Conservation (phyloP, 2,888 invertebrate genomes). For the Poecilus cupreus region DNA sequence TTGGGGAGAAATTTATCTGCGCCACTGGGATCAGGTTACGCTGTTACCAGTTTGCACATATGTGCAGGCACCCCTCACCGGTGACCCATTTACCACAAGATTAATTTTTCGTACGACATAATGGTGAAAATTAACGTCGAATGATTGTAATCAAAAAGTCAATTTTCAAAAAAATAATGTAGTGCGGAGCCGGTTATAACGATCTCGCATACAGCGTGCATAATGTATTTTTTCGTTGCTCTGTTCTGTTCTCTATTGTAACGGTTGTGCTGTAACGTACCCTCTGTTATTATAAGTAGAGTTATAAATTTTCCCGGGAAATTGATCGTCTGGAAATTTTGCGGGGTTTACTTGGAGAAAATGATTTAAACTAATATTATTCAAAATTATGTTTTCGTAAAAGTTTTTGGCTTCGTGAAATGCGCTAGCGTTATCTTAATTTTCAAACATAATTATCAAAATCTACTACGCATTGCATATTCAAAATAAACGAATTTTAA, state of each 20-base stretch:
- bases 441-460: slow-evolving; percentile 13
- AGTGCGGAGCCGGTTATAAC: not conserved
- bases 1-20: not conserved
- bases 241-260: not conserved
- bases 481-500: slow-evolving; percentile 34
- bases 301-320: slow-evolving; percentile 43
- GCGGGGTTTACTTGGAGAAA: slow-evolving; percentile 35
- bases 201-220: not conserved
- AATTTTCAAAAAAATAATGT: slow-evolving; percentile 24
- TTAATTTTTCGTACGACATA: slow-evolving; percentile 20
- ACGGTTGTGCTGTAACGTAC: slow-evolving; percentile 15
- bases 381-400: slow-evolving; percentile 47
- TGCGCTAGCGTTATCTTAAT: slow-evolving; percentile 9
- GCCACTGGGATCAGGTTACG: not conserved
- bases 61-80: slow-evolving; percentile 12
- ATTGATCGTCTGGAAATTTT: slow-evolving; percentile 46
- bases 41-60: slow-evolving; percentile 27
- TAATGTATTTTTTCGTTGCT: slow-evolving; percentile 13
- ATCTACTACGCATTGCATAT: slow-evolving; percentile 32
- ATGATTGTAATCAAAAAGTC: slow-evolving; percentile 46
- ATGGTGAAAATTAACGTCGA: slow-evolving; percentile 29
- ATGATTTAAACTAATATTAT: slow-evolving; percentile 50
- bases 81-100: slow-evolving; percentile 42
- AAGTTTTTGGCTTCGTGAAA: slow-evolving; percentile 35
- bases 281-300: slow-evolving; percentile 47